These are phyloP conservation scores for Thunnus albacares DNA, from an alignment of 2,797 vertebrate genomes.

Conservation along the genomic window DNA sequence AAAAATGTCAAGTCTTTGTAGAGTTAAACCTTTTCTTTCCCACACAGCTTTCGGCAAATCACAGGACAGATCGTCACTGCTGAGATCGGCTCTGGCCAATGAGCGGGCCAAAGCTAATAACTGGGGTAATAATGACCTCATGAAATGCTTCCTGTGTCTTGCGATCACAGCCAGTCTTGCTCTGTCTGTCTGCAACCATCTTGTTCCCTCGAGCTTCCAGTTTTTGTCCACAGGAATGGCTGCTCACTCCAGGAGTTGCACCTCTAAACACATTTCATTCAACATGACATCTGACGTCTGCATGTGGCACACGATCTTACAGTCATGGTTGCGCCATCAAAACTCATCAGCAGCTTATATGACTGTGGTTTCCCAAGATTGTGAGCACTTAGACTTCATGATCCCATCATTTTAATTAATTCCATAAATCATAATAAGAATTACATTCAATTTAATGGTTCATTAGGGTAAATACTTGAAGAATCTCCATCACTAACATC, in stretches of 20 bases:
- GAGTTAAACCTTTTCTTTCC: constrained; percentile 67
- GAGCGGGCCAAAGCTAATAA: constrained; percentile 67
- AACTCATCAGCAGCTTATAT: constrained; percentile 40
- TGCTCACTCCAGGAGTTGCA: constrained; percentile 45
- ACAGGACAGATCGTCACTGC: constrained; percentile 60
- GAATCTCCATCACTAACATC: constrained; percentile 60
- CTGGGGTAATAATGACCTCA: constrained; percentile 72
- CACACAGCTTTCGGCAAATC: constrained; percentile 64
- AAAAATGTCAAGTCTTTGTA: neutral
- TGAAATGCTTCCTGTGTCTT: constrained; percentile 46
- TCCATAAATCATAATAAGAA: neutral
- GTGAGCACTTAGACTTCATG: constrained; percentile 40
- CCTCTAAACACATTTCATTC: constrained; percentile 37
- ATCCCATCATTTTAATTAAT: constrained; percentile 11
- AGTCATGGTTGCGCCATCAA: constrained; percentile 47
- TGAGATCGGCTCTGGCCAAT: constrained; percentile 60
- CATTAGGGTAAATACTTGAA: neutral
- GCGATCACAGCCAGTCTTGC: constrained; percentile 47
- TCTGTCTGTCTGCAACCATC: constrained; percentile 53
- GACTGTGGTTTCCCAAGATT: constrained; percentile 58
- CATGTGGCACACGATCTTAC: constrained; percentile 64
- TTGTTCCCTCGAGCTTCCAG: constrained; percentile 45
- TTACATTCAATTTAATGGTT: constrained; percentile 16
- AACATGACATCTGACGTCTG: constrained; percentile 38
- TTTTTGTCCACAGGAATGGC: constrained; percentile 72